Percentiles rank a stretch among this genome's conserved stretches.
Evolutionary conservation across 2,888 invertebrate species (phyloP).

Genomic region (Cephus pygmeus): DNA sequence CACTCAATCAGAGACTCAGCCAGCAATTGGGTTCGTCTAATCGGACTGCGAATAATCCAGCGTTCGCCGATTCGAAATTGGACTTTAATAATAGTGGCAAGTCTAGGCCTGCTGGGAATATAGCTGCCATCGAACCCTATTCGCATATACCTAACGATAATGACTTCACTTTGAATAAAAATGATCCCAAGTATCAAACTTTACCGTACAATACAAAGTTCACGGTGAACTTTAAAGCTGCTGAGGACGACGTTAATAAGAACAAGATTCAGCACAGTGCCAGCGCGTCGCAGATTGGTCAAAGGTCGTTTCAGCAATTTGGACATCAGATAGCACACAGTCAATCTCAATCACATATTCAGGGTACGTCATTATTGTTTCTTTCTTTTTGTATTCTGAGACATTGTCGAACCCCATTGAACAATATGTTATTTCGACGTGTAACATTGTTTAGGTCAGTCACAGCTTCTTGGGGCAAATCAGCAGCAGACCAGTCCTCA

Average conservation of each 20-base stretch:
- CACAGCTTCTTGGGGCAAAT: slow-evolving; percentile 41
- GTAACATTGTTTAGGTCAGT: slow-evolving; percentile 21
- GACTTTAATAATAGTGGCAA: slow-evolving; percentile 55
- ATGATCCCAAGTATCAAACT: slow-evolving; percentile 92
- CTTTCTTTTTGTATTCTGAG: not conserved
- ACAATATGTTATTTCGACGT: not conserved
- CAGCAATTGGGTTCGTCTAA: slow-evolving; percentile 70
- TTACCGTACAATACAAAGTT: slow-evolving; percentile 91
- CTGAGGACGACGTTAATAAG: slow-evolving; percentile 59
- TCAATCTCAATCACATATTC: slow-evolving; percentile 62
- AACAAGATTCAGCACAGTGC: slow-evolving; percentile 64
- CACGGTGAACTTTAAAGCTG: slow-evolving; percentile 71
- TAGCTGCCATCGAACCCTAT: slow-evolving; percentile 89
- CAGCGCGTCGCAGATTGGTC: slow-evolving; percentile 61
- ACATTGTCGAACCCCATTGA: not conserved
- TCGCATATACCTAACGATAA: slow-evolving; percentile 81
- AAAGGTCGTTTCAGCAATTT: slow-evolving; percentile 58
- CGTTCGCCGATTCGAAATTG: slow-evolving; percentile 64
- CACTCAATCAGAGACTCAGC: slow-evolving; percentile 82
- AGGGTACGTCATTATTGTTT: slow-evolving; percentile 45
- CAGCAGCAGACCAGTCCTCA: slow-evolving; percentile 46
- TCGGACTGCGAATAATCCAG: slow-evolving; percentile 64
- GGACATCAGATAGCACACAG: slow-evolving; percentile 63
- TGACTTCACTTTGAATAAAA: slow-evolving; percentile 83
- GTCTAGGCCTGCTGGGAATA: slow-evolving; percentile 77